Conservation (phyloP, 2,113 vertebrate species). For the Oreochromis aureus region DNA sequence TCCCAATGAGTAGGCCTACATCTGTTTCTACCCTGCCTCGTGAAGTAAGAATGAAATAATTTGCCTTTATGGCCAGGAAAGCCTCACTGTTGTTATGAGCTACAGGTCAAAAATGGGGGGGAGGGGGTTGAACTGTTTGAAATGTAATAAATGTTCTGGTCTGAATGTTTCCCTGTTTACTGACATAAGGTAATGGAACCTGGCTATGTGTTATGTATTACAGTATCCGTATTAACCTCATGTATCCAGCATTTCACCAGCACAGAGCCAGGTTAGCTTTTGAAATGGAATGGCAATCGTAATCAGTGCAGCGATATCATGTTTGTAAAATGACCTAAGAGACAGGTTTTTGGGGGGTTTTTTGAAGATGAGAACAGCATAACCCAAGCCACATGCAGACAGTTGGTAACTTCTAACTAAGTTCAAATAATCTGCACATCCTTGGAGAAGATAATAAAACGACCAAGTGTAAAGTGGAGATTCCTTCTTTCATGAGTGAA, state of each 20-base stretch:
- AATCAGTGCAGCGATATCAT: background rate
- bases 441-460: background rate
- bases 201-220: background rate
- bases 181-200: constrained; percentile 1
- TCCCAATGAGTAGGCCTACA: background rate
- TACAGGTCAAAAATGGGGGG: background rate
- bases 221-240: background rate
- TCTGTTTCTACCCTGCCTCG: background rate
- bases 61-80: constrained; percentile 13
- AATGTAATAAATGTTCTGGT: background rate
- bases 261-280: background rate
- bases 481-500: background rate
- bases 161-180: background rate
- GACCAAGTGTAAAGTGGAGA: background rate
- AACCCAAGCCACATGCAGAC: background rate
- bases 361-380: background rate
- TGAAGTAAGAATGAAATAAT: background rate
- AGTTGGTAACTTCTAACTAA: background rate
- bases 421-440: background rate
- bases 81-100: background rate
- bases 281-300: background rate
- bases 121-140: background rate
- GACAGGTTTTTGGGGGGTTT: accelerated
- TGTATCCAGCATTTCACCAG: background rate
- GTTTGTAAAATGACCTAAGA: background rate